These are phyloP conservation scores for Trichogramma evanescens DNA, from an alignment of 2,888 invertebrate species.

Conservation along the genomic window DNA sequence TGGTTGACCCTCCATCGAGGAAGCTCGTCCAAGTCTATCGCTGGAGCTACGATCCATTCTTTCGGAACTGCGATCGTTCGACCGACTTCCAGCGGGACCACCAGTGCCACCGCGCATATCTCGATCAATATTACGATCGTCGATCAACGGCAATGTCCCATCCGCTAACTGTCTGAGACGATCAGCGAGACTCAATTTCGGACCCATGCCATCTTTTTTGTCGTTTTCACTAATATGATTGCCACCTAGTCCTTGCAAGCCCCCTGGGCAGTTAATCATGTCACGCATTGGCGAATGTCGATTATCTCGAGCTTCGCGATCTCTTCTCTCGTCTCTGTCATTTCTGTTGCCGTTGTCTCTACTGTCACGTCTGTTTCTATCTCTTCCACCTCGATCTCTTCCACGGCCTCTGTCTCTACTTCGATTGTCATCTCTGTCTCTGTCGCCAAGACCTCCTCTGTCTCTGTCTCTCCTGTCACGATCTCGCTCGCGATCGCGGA, in stretches of 20 bases:
- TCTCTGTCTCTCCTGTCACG: constrained; percentile 29
- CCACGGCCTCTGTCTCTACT: constrained; percentile 38
- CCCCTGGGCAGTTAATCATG: constrained; percentile 22
- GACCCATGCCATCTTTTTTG: constrained; percentile 31
- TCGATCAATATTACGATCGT: constrained; percentile 31
- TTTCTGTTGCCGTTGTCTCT: constrained; percentile 37
- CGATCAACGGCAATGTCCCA: constrained; percentile 41
- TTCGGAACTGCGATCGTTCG: constrained; percentile 39
- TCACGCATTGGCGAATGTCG: constrained; percentile 34
- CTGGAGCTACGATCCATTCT: constrained; percentile 18
- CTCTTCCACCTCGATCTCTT: constrained; percentile 39
- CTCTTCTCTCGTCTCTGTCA: constrained; percentile 38
- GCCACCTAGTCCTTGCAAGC: not conserved
- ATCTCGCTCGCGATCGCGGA: constrained; percentile 29
- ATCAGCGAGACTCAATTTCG: constrained; percentile 44
- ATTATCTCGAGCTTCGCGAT: constrained; percentile 38
- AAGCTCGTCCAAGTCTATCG: not conserved
- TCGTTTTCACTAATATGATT: too few relatives aligned
- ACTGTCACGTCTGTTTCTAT: constrained; percentile 40
- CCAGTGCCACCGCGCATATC: constrained; percentile 31
- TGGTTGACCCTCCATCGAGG: constrained; percentile 33
- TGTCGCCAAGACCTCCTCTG: constrained; percentile 25
- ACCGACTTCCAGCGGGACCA: constrained; percentile 19
- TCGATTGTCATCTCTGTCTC: constrained; percentile 32
- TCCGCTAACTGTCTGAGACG: constrained; percentile 45